Conservation (phyloP, 2,888 invertebrate genomes). For the Dioctria rufipes region DNA sequence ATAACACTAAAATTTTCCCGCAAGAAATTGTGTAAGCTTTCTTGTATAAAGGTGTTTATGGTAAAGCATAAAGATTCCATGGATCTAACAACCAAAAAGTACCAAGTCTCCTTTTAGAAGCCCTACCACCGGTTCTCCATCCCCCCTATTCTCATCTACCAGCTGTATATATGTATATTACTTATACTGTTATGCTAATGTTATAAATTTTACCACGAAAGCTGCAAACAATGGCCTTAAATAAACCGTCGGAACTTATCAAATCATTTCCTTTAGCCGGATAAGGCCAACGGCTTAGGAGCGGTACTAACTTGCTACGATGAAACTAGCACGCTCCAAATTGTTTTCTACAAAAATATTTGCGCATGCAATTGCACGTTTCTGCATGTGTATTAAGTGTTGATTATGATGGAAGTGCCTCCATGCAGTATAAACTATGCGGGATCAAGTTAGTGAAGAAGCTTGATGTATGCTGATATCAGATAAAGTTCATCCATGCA, state of each 20-base stretch:
- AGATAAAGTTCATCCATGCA: conserved; percentile 57
- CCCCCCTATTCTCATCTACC: background rate
- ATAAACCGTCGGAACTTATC: conserved; percentile 55
- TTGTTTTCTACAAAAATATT: conserved; percentile 56
- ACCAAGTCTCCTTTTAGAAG: background rate
- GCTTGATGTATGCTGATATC: conserved; percentile 56
- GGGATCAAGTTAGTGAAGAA: conserved; percentile 19
- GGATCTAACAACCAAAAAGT: background rate
- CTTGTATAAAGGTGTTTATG: conserved; percentile 22
- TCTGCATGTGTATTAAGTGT: conserved; percentile 39
- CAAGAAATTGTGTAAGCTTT: conserved; percentile 45
- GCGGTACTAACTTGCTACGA: conserved; percentile 22
- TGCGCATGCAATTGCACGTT: conserved; percentile 43
- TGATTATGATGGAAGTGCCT: conserved; percentile 35
- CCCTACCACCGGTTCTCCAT: background rate
- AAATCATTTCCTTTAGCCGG: conserved; percentile 46
- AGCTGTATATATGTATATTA: background rate
- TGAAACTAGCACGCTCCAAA: conserved; percentile 20
- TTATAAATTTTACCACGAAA: conserved; percentile 38
- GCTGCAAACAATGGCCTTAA: conserved; percentile 54
- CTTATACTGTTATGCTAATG: conserved; percentile 24
- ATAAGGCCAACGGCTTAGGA: conserved; percentile 13
- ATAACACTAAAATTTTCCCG: conserved; percentile 14
- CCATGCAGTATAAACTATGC: background rate
- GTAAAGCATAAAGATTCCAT: conserved; percentile 2